Base-by-base conservation (phyloP, 1,140 invertebrate species). In the Drosophila sechellia region DNA sequence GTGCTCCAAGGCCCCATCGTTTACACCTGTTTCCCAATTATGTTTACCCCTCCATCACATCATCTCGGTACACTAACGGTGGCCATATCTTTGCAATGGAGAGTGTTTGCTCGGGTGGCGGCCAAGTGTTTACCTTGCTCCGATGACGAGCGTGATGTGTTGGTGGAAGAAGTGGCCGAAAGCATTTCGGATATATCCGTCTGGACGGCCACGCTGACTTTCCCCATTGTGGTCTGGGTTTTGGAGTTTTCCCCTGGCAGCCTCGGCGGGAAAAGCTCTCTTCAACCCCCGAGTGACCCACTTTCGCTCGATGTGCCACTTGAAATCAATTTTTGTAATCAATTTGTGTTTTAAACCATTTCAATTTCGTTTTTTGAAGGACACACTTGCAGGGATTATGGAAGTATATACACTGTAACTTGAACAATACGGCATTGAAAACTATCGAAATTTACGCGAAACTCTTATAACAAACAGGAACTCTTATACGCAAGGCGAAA, bases 191-290 rank as follows among this genome's bases (percentile, higher is more conserved):
- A 83, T 43, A 92, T 61, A 53, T 91, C 91, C 63, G 91, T 92
- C 74, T 92, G 91, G n/a, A 92, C 83, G 34, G 86, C 91, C 45
- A 91, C 89, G 75, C 73, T 78, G 49, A 89, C 66, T 91, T 92
- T 92, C 25, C 37, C 39, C 85, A 87, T 87, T 22, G 3, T 43
- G 39, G 0, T 17, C 8, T 12, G 22, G 35, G 5, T 35, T 22
- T 22, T 27, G 17, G 59, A 59, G 27, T 34, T 59, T 58, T 59
- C 27, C 54, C 53, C n/a, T 22, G 60, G 60, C 37, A 11, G 31
- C 39, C 39, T 63, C 8, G 39, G 34, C 20, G 20, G 49, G 45
- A 52, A 58, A 59, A 42, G 42, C 72, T 43, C 20, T 40, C 48
- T 37, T 42, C 53, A 53, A 65, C 72, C 68, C 73, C 39, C 22